Evolutionary conservation across 2,797 vertebrate genomes (phyloP), one percentile per base, ranked within the genome.

Genomic region (Tenualosa thibaudeaui): DNA sequence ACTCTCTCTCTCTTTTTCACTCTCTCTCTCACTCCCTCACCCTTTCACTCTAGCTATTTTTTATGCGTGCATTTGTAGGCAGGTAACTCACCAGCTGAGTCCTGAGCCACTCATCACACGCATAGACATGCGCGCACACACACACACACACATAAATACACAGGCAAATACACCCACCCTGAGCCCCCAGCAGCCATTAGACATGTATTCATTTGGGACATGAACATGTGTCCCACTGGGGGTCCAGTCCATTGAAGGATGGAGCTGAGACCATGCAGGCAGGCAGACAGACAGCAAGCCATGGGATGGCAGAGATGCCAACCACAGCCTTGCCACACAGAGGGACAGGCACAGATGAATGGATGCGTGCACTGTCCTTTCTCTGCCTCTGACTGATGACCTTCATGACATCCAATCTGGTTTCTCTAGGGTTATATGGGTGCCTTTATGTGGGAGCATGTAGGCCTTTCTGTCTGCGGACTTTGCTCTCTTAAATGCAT

Each of bases 1-100:
- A 85, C 86, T 65, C 75, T 82, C 81, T 81, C 53, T 85, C 86
- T 88, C 86, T 82, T 4, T 22, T 1, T 2, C 53, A 5, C 50
- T 9, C 50, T 51, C 50, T 51, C 50, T 0, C 50, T 51, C 53
- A 17, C 53, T 19, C 13, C 5, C 13, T 19, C 50, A 9, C 50
- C 50, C 53, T 17, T 13, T 15, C 53, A 19, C 53, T 54, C 17
- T 54, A 13, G 2, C 53, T 54, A 3, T 19, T 6, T 3, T 54
- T 6, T 54, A 2, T 75, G 15, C 2, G 68, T 75, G 68, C 15
- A 37, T 40, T 31, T 71, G 68, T 43, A 5, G 71, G 71, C 37
- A 78, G 71, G 40, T 78, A 78, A 40, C 71, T 78, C 40, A 3
- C 17, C 40, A 78, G 71, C 37, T 40, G 68, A 75, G 13, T 3